Evolutionary conservation across 1,140 invertebrate genomes (phyloP), one percentile per base, ranked within the genome.

Genomic region (Drosophila serrata): DNA sequence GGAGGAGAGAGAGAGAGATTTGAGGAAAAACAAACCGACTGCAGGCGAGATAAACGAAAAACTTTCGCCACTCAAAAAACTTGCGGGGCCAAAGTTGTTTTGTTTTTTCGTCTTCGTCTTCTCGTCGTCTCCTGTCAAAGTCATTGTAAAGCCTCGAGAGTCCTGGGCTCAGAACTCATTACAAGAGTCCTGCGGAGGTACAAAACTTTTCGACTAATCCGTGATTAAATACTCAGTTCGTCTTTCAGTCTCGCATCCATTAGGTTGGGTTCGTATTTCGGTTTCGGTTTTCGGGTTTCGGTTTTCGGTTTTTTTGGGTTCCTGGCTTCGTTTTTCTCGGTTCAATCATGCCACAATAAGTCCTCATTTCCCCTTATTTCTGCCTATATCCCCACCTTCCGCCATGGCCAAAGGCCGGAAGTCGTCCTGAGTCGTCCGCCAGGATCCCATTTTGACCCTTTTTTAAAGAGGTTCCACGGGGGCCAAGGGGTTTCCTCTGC

Each of bases 41-140:
- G 59, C 59, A 65, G 62, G 22, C 27, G 67, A 82, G 80, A 82
- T 82, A 82, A 82, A 82, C 80, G 80, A 82, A 82, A 82, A 82
- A 82, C 75, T 82, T 82, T 82, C 29, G 37, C 35, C 49, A 37
- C 62, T 59, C 40, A 35, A 55, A 62, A 81, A 81, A 80, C 62
- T 82, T 78, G 58, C 42, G 56, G 56, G 40, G n/a, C 59, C 46
- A 75, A 75, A 76, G 55, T 77, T 79, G 77, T 62, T 73, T 59
- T 65, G 39, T 24, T 24, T 43, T 43, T 33, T 33, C n/a, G n/a
- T n/a, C n/a, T n/a, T n/a, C n/a, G 1, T 33, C 11, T 15, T 22
- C 19, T 48, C 60, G 42, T 55, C 33, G 45, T 17, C 67, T 17
- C 17, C 65, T 72, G 51, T 72, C 69, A 72, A 49, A 46, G 40